Evolutionary conservation across 2,113 vertebrate genomes (phyloP), one percentile per base, ranked within the genome.

Genomic region (Dromas ardeola): DNA sequence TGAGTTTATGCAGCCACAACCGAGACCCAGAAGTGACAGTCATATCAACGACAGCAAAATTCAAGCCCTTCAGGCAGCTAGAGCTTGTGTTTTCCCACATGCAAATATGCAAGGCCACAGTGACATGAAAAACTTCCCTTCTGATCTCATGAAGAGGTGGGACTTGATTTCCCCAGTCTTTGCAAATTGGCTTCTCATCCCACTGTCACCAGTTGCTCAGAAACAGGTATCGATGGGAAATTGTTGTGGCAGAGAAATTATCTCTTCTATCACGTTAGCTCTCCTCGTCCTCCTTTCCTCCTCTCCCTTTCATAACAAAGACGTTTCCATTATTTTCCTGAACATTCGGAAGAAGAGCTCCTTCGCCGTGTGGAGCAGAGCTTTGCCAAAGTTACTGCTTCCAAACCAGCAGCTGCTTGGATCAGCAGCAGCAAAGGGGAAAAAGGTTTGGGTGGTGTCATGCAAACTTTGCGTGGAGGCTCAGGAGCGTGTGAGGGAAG

Each of bases 101-200:
- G 34, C 32, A 95, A 52, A 74, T 65, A 63, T 27, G 55, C 36
- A 85, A 69, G 55, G 69, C 30, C 70, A 45, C 43, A 42, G 34
- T 88, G 92, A 95, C 77, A 88, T 95, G 82, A 70, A 97, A 88
- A 96, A 29, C 63, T 84, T 42, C 15, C 29, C 53, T 71, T 92
- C 11, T 7, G 43, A 65, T 95, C 3, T 3, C 23, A 56, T 5
- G 5, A 49, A 86, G 85, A 95, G 30, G 26, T 72, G n/a, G 53
- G 59, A 40, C 26, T 83, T 81, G 62, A 86, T 95, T 97, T 97
- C 67, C 62, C n/a, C 40, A 29, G 52, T 49, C 18, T 36, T 84
- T 97, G 73, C 93, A 86, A 96, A 93, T 86, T 43, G 82, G 34
- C n/a, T 43, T 73, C 93, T 92, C 62, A 63, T 73, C 86, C 85